Conservation (phyloP, 1,140 invertebrate species). For the Zaprionus inermis region DNA sequence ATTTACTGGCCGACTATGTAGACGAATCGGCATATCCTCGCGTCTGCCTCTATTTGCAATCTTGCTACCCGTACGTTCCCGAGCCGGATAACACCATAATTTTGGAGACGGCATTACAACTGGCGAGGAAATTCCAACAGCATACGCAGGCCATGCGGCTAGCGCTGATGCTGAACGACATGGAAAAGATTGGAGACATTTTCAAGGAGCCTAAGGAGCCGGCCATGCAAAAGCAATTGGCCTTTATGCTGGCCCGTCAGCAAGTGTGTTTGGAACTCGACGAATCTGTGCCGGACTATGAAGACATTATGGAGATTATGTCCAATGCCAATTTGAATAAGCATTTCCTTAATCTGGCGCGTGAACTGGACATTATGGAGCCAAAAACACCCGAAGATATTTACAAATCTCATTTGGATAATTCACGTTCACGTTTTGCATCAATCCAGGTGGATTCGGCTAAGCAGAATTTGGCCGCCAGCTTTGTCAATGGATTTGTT, state of each 20-base stretch:
- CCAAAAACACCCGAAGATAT: constrained; percentile 99
- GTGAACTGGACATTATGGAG: constrained; percentile 99
- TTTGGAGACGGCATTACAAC: constrained; percentile 92
- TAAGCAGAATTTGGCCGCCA: constrained; percentile 97
- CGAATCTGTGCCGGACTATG: constrained; percentile 89
- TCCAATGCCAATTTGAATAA: constrained; percentile 98
- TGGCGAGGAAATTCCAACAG: constrained; percentile 97
- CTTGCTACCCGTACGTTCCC: constrained; percentile 98
- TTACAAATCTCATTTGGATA: constrained; percentile 99
- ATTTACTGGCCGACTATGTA: constrained; percentile 95
- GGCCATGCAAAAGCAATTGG: constrained; percentile 92
- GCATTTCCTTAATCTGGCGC: constrained; percentile 97
- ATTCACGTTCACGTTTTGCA: constrained; percentile 92
- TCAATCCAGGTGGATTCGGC: constrained; percentile 97
- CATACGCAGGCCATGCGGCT: constrained; percentile 96
- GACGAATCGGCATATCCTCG: constrained; percentile 96
- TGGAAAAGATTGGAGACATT: constrained; percentile 75
- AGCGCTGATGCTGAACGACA: constrained; percentile 97
- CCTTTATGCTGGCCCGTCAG: constrained; percentile 98
- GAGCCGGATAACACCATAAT: constrained; percentile 98
- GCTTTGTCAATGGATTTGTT: constrained; percentile 99
- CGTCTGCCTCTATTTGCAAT: constrained; percentile 97
- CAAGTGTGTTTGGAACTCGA: constrained; percentile 94
- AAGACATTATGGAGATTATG: constrained; percentile 98
- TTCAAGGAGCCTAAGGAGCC: constrained; percentile 80